phyloP scores from a whole-genome alignment of 2,797 vertebrate species.

The Parambassis ranga region DNA sequence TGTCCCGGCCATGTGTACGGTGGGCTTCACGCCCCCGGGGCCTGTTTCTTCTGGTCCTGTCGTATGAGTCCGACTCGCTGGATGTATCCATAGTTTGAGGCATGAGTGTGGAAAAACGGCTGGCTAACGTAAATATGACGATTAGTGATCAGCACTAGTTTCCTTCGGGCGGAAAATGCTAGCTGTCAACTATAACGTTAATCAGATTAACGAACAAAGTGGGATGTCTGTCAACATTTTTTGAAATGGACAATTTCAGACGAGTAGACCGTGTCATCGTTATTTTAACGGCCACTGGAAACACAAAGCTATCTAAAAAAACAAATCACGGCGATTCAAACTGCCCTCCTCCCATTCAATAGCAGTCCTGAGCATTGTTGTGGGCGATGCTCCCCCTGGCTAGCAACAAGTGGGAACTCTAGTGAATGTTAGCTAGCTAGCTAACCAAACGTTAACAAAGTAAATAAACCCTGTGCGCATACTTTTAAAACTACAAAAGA shows the following conservation, averaged over 20 bases:
- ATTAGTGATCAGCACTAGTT: neutral
- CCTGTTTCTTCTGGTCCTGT: slow-evolving; percentile 55
- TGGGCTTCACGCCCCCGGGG: slow-evolving; percentile 71
- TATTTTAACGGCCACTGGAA: neutral
- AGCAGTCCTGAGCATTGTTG: slow-evolving; percentile 30
- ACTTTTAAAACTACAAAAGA: neutral
- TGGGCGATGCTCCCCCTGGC: slow-evolving; percentile 31
- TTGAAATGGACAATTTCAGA: neutral
- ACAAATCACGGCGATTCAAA: neutral
- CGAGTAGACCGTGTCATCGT: neutral
- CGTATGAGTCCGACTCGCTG: slow-evolving; percentile 86
- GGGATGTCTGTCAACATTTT: neutral
- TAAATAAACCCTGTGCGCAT: neutral
- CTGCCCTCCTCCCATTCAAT: neutral
- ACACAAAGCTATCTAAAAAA: neutral
- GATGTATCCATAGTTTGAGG: slow-evolving; percentile 85
- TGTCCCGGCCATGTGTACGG: slow-evolving; percentile 50
- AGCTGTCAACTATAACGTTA: slow-evolving; percentile 12
- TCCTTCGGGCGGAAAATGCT: neutral
- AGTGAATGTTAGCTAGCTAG: slow-evolving; percentile 54
- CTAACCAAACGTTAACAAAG: slow-evolving; percentile 47
- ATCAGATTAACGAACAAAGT: slow-evolving; percentile 39
- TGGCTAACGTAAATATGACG: neutral
- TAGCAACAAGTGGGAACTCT: slow-evolving; percentile 66
- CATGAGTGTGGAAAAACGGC: neutral